Percentiles rank a stretch among this genome's conserved stretches.
Conservation (phyloP, 2,113 vertebrate species). For the Poeciliopsis retropinna region DNA sequence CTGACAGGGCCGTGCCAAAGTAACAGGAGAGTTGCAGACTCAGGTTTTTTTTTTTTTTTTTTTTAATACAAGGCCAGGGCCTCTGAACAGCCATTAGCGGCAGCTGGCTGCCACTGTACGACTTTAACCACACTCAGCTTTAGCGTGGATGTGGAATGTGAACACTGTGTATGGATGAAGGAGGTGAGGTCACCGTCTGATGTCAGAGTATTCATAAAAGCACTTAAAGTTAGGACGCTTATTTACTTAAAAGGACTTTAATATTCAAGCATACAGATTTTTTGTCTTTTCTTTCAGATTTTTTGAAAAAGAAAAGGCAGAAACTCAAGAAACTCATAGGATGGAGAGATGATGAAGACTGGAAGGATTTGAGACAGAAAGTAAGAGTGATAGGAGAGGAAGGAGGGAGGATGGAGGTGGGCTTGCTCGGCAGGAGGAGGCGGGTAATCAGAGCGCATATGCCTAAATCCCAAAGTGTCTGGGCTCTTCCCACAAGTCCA, state of each 20-base stretch:
- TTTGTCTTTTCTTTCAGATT: conserved; percentile 44
- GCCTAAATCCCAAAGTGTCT: conserved; percentile 69
- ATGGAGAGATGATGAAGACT: conserved; percentile 47
- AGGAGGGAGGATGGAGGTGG: conserved; percentile 36
- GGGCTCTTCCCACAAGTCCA: conserved; percentile 73
- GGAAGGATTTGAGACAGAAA: conserved; percentile 47
- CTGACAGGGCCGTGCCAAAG: conserved; percentile 67
- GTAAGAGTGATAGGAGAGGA: conserved; percentile 51
- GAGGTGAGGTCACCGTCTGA: conserved; percentile 43
- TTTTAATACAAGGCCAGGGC: conserved; percentile 30
- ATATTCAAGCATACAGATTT: conserved; percentile 39
- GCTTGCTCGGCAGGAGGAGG: conserved; percentile 37
- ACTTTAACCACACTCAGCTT: conserved; percentile 57
- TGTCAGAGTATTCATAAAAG: conserved; percentile 41
- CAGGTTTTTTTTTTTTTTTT: conserved; percentile 64
- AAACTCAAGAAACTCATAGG: conserved; percentile 42
- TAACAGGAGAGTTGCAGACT: conserved; percentile 67
- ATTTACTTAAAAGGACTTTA: conserved; percentile 41
- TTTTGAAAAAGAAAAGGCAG: conserved; percentile 50
- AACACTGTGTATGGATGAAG: conserved; percentile 22
- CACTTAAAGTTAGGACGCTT: conserved; percentile 38
- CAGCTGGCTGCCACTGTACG: conserved; percentile 42
- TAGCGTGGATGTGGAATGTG: conserved; percentile 54
- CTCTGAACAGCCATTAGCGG: conserved; percentile 64
- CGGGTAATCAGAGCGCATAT: conserved; percentile 71